A percentile compares a stretch with the other conserved stretches of the same genome.
Conservation (phyloP, 2,113 vertebrate genomes). For the Heterocephalus glaber region DNA sequence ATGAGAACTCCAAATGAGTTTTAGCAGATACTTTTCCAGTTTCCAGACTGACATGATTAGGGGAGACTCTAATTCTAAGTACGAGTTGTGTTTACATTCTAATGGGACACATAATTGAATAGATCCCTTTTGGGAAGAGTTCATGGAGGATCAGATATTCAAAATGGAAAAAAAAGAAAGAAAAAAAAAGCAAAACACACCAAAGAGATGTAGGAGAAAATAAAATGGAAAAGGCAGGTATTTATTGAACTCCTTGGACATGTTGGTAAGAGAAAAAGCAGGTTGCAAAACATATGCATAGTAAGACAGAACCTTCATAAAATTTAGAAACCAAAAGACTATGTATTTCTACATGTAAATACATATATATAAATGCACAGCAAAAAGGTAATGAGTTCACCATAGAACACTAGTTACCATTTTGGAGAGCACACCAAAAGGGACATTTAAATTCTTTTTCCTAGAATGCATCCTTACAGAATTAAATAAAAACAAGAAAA, state of each 20-base stretch:
- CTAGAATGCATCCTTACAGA: constrained; percentile 1
- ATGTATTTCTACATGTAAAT: not conserved
- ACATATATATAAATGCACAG: not conserved
- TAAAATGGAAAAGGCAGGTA: not conserved
- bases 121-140: not conserved
- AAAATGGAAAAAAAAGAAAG: not conserved
- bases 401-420: not conserved
- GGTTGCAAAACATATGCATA: not conserved
- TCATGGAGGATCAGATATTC: not conserved
- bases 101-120: not conserved
- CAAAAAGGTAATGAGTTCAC: not conserved
- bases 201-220: not conserved
- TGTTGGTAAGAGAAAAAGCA: not conserved
- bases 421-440: not conserved
- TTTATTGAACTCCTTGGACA: constrained; percentile 24
- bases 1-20: constrained; percentile 3
- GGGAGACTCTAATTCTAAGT: not conserved
- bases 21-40: not conserved
- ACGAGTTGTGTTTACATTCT: not conserved
- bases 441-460: not conserved
- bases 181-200: not conserved
- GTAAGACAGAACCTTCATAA: constrained; percentile 32
- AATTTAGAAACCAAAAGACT: constrained; percentile 6
- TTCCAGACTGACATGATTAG: not conserved
- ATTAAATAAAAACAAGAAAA: constrained; percentile 41